These are phyloP conservation scores for Ophioderma brevispina DNA, from an alignment of 35 echinoderm and acorn worm species.

Conservation along the genomic window DNA sequence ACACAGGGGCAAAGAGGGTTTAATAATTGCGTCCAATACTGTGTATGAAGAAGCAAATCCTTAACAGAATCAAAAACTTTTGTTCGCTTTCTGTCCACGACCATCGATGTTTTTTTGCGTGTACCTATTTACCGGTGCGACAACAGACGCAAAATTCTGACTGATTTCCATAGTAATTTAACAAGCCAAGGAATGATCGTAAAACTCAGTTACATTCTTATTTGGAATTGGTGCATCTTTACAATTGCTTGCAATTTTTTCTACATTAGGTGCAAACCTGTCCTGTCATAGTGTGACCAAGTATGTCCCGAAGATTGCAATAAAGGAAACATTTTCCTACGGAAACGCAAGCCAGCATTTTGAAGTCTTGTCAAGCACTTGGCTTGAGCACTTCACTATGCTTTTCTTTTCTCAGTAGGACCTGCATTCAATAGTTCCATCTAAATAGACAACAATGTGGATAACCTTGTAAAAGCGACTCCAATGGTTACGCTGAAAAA, in stretches of 20 bases:
- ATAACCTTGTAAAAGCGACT: constrained; percentile 41
- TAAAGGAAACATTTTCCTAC: constrained; percentile 26
- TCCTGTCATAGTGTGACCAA: constrained; percentile 34
- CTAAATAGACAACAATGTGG: constrained; percentile 50
- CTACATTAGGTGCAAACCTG: constrained; percentile 12
- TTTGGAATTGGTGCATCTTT: constrained; percentile 29
- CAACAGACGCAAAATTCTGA: constrained; percentile 33
- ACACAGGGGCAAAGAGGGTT: constrained; percentile 44
- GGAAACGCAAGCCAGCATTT: constrained; percentile 37
- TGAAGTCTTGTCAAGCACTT: constrained; percentile 58
- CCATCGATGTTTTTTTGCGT: neutral
- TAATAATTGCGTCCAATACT: constrained; percentile 46
- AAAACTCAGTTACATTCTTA: constrained; percentile 39
- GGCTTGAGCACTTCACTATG: constrained; percentile 42
- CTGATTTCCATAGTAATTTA: constrained; percentile 70
- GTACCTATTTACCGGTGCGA: constrained; percentile 30
- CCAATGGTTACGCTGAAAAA: constrained; percentile 62
- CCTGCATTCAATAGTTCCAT: constrained; percentile 67
- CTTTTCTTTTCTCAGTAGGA: constrained; percentile 34
- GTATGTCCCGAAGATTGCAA: constrained; percentile 6
- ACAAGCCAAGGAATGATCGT: constrained; percentile 41
- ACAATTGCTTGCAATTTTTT: constrained; percentile 42
- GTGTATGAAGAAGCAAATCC: constrained; percentile 16
- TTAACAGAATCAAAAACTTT: constrained; percentile 31
- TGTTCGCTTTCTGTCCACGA: constrained; percentile 2